Evolutionary conservation across 2,888 invertebrate species (phyloP).

Genomic region (Plusia festucae): DNA sequence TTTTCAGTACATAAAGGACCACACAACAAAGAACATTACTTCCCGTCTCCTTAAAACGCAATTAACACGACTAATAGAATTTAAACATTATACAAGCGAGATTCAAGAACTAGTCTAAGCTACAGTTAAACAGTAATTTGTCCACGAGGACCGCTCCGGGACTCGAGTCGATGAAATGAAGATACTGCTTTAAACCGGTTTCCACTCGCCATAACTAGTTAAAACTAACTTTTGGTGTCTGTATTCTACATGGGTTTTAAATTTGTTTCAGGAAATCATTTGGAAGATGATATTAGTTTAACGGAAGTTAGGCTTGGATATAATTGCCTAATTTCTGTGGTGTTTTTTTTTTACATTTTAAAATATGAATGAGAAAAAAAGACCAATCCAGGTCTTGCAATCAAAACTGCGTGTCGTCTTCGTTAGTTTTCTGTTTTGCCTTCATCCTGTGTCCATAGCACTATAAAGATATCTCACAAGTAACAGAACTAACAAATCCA

Average conservation of each 20-base stretch:
- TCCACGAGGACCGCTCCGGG: constrained; percentile 33
- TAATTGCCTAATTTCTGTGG: not conserved
- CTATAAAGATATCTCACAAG: not conserved
- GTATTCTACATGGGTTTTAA: constrained; percentile 31
- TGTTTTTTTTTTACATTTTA: no score
- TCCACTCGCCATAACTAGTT: constrained; percentile 36
- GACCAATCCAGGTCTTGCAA: no score
- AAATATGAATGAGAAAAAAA: no score
- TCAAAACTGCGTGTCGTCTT: no score
- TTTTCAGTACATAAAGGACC: not conserved
- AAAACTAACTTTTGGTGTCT: constrained; percentile 37
- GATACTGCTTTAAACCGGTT: constrained; percentile 42
- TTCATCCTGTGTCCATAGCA: not conserved
- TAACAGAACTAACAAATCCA: not conserved
- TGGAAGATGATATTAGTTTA: not conserved
- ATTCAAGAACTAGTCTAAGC: constrained; percentile 36
- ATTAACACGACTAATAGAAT: constrained; percentile 29
- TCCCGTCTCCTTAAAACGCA: constrained; percentile 15
- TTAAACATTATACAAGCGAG: constrained; percentile 27
- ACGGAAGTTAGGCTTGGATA: not conserved
- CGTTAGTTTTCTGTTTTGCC: not conserved
- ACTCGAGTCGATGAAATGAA: constrained; percentile 36
- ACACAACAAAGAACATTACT: constrained; percentile 6
- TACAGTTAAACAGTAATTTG: constrained; percentile 49
- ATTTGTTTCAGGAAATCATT: constrained; percentile 39